These are phyloP conservation scores for Eudorcas thomsonii DNA, from an alignment of 2,113 vertebrate genomes.

Conservation along the genomic window DNA sequence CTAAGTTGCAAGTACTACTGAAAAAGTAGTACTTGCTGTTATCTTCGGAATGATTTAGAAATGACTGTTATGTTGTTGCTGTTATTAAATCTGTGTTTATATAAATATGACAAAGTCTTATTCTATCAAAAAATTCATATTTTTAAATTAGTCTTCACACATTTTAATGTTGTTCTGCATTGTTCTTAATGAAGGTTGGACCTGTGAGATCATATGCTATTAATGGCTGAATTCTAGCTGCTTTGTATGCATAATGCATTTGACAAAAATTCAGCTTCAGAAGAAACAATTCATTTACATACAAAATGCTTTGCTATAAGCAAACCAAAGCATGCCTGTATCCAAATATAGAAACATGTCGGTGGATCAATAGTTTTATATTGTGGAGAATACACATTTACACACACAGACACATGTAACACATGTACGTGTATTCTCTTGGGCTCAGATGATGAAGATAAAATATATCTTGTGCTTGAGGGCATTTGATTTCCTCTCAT, in stretches of 20 bases:
- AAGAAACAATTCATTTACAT: constrained; percentile 72
- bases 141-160: constrained; percentile 74
- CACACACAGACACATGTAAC: accelerated
- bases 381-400: background rate
- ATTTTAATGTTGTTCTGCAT: constrained; percentile 59
- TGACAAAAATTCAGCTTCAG: constrained; percentile 65
- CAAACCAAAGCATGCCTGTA: constrained; percentile 49
- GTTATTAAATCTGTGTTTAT: constrained; percentile 44
- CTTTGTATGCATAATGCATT: constrained; percentile 68
- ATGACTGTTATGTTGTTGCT: constrained; percentile 62
- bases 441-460: background rate
- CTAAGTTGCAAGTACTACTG: constrained; percentile 45
- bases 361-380: constrained; percentile 36
- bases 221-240: constrained; percentile 68
- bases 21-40: background rate
- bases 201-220: constrained; percentile 67
- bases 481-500: background rate
- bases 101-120: constrained; percentile 72
- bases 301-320: constrained; percentile 63
- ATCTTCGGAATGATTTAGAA: constrained; percentile 38
- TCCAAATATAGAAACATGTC: constrained; percentile 49
- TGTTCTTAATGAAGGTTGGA: constrained; percentile 72
- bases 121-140: constrained; percentile 49
- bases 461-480: background rate
- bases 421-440: background rate